phyloP scores from a whole-genome alignment of 2,888 invertebrate genomes.

The Mechanitis mazaeus region DNA sequence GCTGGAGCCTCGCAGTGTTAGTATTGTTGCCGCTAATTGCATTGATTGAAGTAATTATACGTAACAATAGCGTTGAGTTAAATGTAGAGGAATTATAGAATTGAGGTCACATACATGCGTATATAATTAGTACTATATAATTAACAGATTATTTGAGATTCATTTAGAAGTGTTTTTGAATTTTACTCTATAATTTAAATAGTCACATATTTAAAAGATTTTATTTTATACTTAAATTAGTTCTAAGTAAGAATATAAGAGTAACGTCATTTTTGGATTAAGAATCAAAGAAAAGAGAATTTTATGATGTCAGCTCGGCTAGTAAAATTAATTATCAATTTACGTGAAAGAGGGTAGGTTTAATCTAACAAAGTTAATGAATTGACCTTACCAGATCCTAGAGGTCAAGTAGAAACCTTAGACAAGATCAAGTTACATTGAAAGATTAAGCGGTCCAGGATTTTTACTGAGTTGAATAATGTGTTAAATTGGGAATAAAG shows the following conservation, averaged over 20 bases:
- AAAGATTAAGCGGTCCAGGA: too few relatives aligned
- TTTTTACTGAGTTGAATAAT: too few relatives aligned
- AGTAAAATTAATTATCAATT: slow-evolving; percentile 3
- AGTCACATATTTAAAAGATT: too few relatives aligned
- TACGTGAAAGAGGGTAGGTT: not conserved
- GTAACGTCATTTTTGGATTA: too few relatives aligned
- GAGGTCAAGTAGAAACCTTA: not conserved
- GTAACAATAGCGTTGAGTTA: not conserved
- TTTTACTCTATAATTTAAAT: too few relatives aligned
- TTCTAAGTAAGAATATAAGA: too few relatives aligned
- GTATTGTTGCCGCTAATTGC: slow-evolving; percentile 84
- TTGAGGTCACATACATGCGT: not conserved
- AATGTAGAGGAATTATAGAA: not conserved
- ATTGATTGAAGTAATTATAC: not conserved
- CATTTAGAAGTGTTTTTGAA: too few relatives aligned
- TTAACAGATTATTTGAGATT: too few relatives aligned
- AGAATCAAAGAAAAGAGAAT: not conserved
- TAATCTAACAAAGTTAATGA: not conserved
- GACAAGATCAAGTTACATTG: too few relatives aligned
- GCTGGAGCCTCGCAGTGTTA: slow-evolving; percentile 92
- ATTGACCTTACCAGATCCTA: too few relatives aligned
- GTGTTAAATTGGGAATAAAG: too few relatives aligned
- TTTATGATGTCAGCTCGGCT: not conserved
- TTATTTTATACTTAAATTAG: too few relatives aligned
- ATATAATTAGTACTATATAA: not conserved